A percentile compares a stretch with the other conserved stretches of the same genome.
Evolutionary conservation across 2,797 vertebrate species (phyloP).

Genomic region (Trachops cirrhosus): DNA sequence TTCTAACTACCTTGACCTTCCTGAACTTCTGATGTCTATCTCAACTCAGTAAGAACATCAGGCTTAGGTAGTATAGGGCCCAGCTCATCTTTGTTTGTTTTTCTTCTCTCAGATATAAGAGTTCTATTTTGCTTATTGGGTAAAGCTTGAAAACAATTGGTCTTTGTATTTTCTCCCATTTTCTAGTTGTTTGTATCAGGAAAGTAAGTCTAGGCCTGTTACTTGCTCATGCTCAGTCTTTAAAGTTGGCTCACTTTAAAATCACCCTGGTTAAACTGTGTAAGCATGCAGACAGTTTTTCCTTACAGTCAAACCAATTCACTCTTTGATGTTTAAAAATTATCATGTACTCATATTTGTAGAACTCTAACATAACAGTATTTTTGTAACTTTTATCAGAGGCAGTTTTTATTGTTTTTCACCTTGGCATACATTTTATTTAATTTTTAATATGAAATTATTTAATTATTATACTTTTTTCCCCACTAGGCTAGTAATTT

Average conservation of each 20-base stretch:
- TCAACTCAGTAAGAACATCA: neutral
- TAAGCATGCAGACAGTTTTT: neutral
- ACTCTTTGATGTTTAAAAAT: slow-evolving; percentile 24
- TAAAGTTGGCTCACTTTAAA: neutral
- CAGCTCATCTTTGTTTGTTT: neutral
- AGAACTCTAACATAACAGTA: neutral
- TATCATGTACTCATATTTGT: neutral
- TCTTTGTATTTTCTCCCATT: neutral
- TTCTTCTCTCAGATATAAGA: neutral
- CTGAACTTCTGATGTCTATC: neutral
- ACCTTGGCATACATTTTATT: neutral
- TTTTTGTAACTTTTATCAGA: slow-evolving; percentile 20
- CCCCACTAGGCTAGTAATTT: slow-evolving; percentile 94
- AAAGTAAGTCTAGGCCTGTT: neutral
- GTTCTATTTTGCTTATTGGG: neutral
- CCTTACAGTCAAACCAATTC: neutral
- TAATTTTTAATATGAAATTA: slow-evolving; percentile 39
- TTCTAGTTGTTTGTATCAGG: neutral
- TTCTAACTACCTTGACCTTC: neutral
- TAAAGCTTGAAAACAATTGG: neutral
- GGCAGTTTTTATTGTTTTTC: slow-evolving; percentile 1
- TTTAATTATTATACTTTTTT: neutral
- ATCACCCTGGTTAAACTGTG: neutral
- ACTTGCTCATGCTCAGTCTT: neutral
- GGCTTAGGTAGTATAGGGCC: neutral